Evolutionary conservation across 2,113 vertebrate genomes (phyloP).

Genomic region (Leptodactylus fuscus): DNA sequence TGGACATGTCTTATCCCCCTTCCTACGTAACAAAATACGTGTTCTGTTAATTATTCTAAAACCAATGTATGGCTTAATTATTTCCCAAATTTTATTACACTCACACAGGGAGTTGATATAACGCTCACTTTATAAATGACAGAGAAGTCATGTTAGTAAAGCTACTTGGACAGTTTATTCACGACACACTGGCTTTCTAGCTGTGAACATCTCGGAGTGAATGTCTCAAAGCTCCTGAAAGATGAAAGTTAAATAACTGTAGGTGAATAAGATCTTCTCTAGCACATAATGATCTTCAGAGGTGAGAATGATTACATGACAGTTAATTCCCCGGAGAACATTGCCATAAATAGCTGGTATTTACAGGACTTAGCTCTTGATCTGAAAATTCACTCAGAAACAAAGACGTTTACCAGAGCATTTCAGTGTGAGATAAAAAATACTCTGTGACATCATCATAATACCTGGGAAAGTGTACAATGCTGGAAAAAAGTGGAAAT

Average conservation of each 20-base stretch:
- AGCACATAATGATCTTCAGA: conserved; percentile 36
- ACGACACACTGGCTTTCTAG: not conserved
- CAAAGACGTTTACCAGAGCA: conserved; percentile 16
- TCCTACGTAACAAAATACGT: too few relatives aligned
- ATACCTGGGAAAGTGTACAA: not conserved
- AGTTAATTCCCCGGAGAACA: conserved; percentile 42
- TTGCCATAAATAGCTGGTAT: conserved; percentile 40
- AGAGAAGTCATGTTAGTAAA: not conserved
- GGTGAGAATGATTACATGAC: conserved; percentile 45
- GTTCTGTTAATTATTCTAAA: too few relatives aligned
- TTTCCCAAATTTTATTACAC: not conserved
- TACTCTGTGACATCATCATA: not conserved
- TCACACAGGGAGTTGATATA: not conserved
- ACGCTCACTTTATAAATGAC: not conserved
- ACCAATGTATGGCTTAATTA: too few relatives aligned
- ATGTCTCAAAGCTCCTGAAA: not conserved
- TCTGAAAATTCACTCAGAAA: conserved; percentile 27
- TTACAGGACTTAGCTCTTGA: conserved; percentile 31
- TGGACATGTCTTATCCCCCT: too few relatives aligned
- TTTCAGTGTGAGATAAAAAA: not conserved
- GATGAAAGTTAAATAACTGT: conserved; percentile 44
- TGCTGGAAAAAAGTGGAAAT: not conserved
- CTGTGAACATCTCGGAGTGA: not conserved
- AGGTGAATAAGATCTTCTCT: conserved; percentile 32
- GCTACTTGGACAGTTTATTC: conserved; percentile 13